A percentile compares a stretch with the other conserved stretches of the same genome.
These are phyloP conservation scores for Margaritifera margaritifera DNA, from an alignment of 2,888 invertebrate genomes.

Conservation along the genomic window DNA sequence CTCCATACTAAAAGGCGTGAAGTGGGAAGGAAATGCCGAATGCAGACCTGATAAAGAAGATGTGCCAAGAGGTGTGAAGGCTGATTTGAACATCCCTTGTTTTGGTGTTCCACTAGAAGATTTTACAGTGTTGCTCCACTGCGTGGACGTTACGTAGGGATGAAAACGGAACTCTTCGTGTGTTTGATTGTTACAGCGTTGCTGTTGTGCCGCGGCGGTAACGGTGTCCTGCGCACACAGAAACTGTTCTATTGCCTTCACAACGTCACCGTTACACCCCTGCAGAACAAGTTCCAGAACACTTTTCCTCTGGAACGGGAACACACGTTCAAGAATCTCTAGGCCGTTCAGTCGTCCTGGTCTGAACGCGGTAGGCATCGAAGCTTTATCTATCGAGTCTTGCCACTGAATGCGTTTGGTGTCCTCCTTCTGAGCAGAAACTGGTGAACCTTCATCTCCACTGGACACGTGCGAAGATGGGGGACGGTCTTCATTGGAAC, in stretches of 20 bases:
- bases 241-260: conserved; percentile 92
- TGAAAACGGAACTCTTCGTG: conserved; percentile 29
- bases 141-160: conserved; percentile 36
- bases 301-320: conserved; percentile 88
- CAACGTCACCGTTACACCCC: conserved; percentile 91
- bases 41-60: conserved; percentile 51
- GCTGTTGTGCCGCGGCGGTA: conserved; percentile 48
- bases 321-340: conserved; percentile 89
- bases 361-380: conserved; percentile 62
- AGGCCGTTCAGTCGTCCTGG: conserved; percentile 75
- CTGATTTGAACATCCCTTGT: conserved; percentile 62
- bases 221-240: conserved; percentile 72
- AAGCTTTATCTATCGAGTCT: not conserved
- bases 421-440: conserved; percentile 1
- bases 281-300: conserved; percentile 93
- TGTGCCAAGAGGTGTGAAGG: conserved; percentile 69
- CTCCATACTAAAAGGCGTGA: conserved; percentile 40
- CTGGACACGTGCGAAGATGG: not conserved
- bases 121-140: conserved; percentile 36
- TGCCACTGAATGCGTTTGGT: too few species aligned
- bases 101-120: conserved; percentile 31
- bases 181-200: conserved; percentile 13
- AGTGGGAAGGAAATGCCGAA: conserved; percentile 63
- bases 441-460: not conserved
- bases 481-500: conserved; percentile 24